phyloP scores from a whole-genome alignment of 2,888 invertebrate genomes.

The Eupithecia subfuscata region DNA sequence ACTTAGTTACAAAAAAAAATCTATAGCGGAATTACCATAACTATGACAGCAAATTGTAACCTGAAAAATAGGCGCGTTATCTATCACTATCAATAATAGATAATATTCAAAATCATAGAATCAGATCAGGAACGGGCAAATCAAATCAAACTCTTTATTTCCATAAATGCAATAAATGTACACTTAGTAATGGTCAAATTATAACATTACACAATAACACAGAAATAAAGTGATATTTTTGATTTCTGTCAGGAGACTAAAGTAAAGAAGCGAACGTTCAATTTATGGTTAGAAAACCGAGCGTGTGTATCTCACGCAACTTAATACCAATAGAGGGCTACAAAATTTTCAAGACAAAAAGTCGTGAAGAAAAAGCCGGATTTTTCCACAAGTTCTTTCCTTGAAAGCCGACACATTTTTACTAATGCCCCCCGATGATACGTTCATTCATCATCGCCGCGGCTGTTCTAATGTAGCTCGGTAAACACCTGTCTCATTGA shows the following conservation, averaged over 20 bases:
- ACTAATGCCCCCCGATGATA: constrained; percentile 43
- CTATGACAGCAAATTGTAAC: no score
- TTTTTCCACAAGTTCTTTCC: not conserved
- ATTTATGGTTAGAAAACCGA: not conserved
- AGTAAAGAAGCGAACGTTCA: not conserved
- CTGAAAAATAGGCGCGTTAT: no score
- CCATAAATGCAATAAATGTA: no score
- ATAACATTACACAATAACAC: no score
- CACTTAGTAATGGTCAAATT: no score
- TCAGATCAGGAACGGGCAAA: not conserved
- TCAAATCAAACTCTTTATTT: not conserved
- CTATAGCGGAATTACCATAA: no score
- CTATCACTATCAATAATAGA: no score
- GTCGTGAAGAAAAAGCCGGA: not conserved
- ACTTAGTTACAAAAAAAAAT: no score
- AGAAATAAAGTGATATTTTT: no score
- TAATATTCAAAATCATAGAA: no score
- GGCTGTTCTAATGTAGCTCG: constrained; percentile 38
- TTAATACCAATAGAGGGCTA: not conserved
- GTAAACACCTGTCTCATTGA: constrained; percentile 45
- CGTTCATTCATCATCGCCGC: constrained; percentile 41
- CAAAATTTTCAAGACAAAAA: not conserved
- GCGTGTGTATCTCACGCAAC: not conserved
- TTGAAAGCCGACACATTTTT: not conserved
- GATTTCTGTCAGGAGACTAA: no score